phyloP scores from a whole-genome alignment of 1,140 invertebrate genomes.

The Bombus difficillimus region DNA sequence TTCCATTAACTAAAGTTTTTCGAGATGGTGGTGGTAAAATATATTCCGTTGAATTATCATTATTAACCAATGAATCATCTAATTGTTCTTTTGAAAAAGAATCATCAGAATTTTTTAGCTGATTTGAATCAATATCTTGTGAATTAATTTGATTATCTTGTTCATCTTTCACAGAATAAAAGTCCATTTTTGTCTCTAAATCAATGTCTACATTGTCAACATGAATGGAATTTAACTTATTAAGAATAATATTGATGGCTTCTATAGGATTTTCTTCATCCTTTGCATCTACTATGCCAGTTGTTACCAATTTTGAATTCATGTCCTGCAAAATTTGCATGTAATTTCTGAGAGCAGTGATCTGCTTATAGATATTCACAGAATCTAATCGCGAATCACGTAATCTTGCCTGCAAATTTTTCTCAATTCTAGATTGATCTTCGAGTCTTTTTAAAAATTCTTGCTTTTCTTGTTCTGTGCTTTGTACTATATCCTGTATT shows the following conservation, averaged over 20 bases:
- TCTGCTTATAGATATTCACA: conserved; percentile 75
- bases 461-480: conserved; percentile 80
- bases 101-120: conserved; percentile 60
- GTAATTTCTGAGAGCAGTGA: conserved; percentile 75
- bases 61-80: conserved; percentile 49
- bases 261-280: conserved; percentile 69
- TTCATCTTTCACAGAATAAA: conserved; percentile 42
- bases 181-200: conserved; percentile 30
- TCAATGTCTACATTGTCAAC: conserved; percentile 64
- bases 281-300: conserved; percentile 59
- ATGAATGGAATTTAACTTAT: conserved; percentile 69
- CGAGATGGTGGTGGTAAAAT: conserved; percentile 69
- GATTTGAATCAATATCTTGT: conserved; percentile 62
- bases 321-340: conserved; percentile 74
- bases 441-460: conserved; percentile 74
- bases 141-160: conserved; percentile 71
- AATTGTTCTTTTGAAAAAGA: conserved; percentile 62
- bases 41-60: conserved; percentile 64
- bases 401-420: conserved; percentile 66
- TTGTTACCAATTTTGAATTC: conserved; percentile 67
- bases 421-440: conserved; percentile 69
- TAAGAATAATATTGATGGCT: conserved; percentile 72
- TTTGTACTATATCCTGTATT: conserved; percentile 79
- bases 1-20: conserved; percentile 72
- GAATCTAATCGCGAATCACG: conserved; percentile 67